Base-by-base conservation (phyloP, 2,888 invertebrate genomes). In the Monoplex corrugatus region DNA sequence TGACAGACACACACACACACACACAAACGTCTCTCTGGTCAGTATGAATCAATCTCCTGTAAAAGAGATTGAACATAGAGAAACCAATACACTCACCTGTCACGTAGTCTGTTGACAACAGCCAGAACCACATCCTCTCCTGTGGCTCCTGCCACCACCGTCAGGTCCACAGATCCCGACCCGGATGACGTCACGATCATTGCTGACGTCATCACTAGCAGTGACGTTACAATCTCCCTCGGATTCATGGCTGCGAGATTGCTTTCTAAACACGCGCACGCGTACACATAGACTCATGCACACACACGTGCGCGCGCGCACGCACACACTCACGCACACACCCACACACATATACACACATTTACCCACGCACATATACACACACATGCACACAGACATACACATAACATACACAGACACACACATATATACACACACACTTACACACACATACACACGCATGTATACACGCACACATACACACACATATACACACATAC, bases 281-380 rank as follows among this genome's bases (percentile, higher is more conserved):
- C 13, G 28, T 23, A 63, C 63, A 23, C 63, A 63, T 28, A 63
- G 13, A 63, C 13, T 28, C 8, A 63, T n/a, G n/a, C 63, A 3
- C 63, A 23, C 63, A 16, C 63, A 28, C 13, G n/a, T n/a, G 1
- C 63, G n/a, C 63, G n/a, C 38, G 10, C 45, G 50, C 45, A 85
- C 38, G 50, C 45, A 85, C 38, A 85, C 45, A 50, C 38, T n/a
- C 45, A 85, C 38, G 50, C 45, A 85, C 28, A 85, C 45, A 85
- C 38, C 45, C 45, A 85, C 38, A 50, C 23, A 50, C 5, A 85
- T 5, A 50, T 28, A 85, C 45, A 85, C 32, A 85, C 63, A 23
- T 28, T 28, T 3, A 63, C 63, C 16, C 63, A 23, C 63, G 23
- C 63, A 23, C 63, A 28, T 28, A 63, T 28, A 23, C 63, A 63